Base-by-base conservation (phyloP, 92 coral and sea anemone genomes). In the Epizoanthus ramosus region DNA sequence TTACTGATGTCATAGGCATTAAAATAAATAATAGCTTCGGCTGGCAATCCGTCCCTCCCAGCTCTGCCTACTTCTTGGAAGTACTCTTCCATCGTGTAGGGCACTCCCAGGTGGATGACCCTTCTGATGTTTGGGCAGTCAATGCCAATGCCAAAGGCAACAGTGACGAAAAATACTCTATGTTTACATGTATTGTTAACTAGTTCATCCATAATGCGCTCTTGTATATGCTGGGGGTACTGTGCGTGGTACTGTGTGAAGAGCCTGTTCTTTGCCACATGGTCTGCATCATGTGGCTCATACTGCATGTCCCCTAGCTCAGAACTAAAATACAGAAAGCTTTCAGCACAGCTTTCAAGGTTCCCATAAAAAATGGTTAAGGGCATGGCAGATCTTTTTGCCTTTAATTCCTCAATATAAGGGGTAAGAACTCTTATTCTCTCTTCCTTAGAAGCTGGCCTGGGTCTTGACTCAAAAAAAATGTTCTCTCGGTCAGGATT, bases 171-270 rank as follows among this genome's bases (percentile, higher is more conserved):
- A 25, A 67, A 67, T 4, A 41, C 45, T 54, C 31, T 28, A 31
- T 71, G 72, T 43, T 71, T 69, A 45, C 66, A 69, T 18, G 56
- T 82, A 1, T 64, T 64, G 19, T 73, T 35, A 33, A 52, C 41
- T 6, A 84, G 87, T 21, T 86, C 82, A 61, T 85, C 76, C 88
- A 79, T 61, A 45, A 85, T 73, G 4, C 83, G 68, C 68, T 85
- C 72, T 68, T 71, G 81, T 79, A 79, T 35, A 72, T 77, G 74
- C 23, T 88, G 57, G 15, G 91, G 91, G 31, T 83, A 88, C n/a
- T 88, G 86, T 4, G 88, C 92, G 80, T 89, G 83, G 58, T 79
- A 89, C 70, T 89, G 92, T 15, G 92, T 85, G 65, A 89, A 89
- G 12, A 89, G 67, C n/a, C 81, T 73, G 74, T 89, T 85, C 65